Evolutionary conservation across 2,888 invertebrate genomes (phyloP).

Genomic region (Aphodius granarius): DNA sequence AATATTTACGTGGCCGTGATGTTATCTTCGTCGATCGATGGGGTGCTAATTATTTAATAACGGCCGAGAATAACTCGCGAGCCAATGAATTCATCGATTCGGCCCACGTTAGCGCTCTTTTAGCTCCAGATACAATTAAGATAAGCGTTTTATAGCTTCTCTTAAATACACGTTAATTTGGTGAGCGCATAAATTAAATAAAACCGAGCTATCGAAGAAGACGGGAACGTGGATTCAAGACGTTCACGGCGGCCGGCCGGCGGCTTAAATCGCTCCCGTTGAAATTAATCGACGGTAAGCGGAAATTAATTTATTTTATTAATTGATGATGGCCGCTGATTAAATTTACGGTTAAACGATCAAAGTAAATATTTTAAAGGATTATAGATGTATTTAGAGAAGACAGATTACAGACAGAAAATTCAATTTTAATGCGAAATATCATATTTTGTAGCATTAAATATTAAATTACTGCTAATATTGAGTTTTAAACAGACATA

Average conservation of each 20-base stretch:
- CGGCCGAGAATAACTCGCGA: neutral
- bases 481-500: no score
- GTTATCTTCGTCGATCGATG: neutral
- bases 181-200: slow-evolving; percentile 7
- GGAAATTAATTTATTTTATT: neutral
- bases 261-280: neutral
- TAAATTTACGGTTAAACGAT: neutral
- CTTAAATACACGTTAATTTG: slow-evolving; percentile 11
- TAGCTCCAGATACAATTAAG: slow-evolving; percentile 13
- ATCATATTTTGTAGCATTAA: no score
- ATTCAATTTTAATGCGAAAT: no score
- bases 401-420: no score
- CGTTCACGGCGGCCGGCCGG: neutral
- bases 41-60: neutral
- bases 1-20: neutral
- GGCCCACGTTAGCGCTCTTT: neutral
- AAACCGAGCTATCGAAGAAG: neutral
- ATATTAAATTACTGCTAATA: no score
- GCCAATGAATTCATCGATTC: neutral
- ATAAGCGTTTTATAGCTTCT: slow-evolving; percentile 9
- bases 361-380: neutral
- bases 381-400: no score
- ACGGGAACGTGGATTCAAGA: neutral
- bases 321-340: neutral
- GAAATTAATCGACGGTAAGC: neutral